Evolutionary conservation across 2,888 invertebrate species (phyloP).

Genomic region (Troilus luridus): DNA sequence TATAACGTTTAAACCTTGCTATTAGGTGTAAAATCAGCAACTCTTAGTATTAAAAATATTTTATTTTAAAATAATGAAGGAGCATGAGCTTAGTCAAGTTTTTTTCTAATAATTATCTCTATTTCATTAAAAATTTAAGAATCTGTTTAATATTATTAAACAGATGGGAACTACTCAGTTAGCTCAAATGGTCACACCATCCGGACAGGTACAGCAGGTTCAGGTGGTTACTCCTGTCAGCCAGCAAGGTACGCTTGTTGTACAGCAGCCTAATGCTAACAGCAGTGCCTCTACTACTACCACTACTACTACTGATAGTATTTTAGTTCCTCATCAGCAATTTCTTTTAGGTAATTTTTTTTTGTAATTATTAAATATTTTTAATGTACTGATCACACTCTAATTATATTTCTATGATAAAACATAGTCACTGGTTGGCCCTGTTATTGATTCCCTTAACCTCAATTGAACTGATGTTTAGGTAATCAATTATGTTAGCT

Average conservation of each 20-base stretch:
- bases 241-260: conserved; percentile 64
- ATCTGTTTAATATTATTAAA: conserved; percentile 7
- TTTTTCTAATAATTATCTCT: background rate
- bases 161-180: conserved; percentile 76
- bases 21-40: no score
- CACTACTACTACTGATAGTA: conserved; percentile 61
- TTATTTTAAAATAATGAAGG: no score
- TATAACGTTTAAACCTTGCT: no score
- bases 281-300: conserved; percentile 61
- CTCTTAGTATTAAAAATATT: no score
- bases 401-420: background rate
- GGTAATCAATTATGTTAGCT: no score
- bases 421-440: no score
- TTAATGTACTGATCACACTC: no score
- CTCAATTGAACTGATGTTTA: background rate
- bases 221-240: conserved; percentile 79
- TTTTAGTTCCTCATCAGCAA: conserved; percentile 65
- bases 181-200: conserved; percentile 89
- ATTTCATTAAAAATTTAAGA: background rate
- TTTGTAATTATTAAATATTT: background rate
- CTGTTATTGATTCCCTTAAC: background rate
- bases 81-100: no score
- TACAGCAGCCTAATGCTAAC: conserved; percentile 65
- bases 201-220: conserved; percentile 90
- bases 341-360: conserved; percentile 63